phyloP scores from a whole-genome alignment of 1,140 invertebrate species.

The Euwallacea fornicatus region DNA sequence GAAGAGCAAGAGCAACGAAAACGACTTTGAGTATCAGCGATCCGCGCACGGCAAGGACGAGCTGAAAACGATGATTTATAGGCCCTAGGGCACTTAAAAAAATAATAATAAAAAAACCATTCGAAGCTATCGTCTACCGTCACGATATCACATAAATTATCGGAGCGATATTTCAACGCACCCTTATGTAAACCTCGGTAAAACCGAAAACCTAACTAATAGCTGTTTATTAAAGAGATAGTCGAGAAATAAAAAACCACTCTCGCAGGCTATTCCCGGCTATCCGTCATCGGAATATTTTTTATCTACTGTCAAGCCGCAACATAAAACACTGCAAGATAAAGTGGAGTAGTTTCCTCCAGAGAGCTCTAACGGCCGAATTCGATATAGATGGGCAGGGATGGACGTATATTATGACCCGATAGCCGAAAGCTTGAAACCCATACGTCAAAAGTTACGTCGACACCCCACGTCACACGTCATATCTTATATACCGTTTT shows the following conservation, averaged over 20 bases:
- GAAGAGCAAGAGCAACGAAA: too few species aligned
- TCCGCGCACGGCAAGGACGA: too few species aligned
- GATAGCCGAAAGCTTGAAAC: conserved; percentile 28
- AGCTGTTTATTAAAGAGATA: conserved; percentile 50
- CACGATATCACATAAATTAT: conserved; percentile 12
- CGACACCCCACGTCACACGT: conserved; percentile 38
- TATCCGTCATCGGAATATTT: conserved; percentile 50
- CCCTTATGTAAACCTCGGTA: conserved; percentile 37
- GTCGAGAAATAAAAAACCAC: conserved; percentile 46
- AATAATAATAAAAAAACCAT: too few species aligned
- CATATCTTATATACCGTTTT: conserved; percentile 29
- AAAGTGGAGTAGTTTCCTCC: conserved; percentile 50
- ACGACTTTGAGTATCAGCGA: too few species aligned
- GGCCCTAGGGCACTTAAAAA: not conserved
- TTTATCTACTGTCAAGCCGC: conserved; percentile 49
- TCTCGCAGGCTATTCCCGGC: conserved; percentile 44
- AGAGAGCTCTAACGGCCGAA: conserved; percentile 46
- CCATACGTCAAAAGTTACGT: conserved; percentile 44
- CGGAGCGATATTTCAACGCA: conserved; percentile 41
- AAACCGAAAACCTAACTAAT: conserved; percentile 46
- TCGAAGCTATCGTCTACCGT: conserved; percentile 11
- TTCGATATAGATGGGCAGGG: conserved; percentile 46
- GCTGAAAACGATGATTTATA: too few species aligned
- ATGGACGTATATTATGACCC: conserved; percentile 41
- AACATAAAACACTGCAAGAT: conserved; percentile 50